These are phyloP conservation scores for Drosophila pseudotalamancana DNA, from an alignment of 2,888 invertebrate species.

Conservation along the genomic window DNA sequence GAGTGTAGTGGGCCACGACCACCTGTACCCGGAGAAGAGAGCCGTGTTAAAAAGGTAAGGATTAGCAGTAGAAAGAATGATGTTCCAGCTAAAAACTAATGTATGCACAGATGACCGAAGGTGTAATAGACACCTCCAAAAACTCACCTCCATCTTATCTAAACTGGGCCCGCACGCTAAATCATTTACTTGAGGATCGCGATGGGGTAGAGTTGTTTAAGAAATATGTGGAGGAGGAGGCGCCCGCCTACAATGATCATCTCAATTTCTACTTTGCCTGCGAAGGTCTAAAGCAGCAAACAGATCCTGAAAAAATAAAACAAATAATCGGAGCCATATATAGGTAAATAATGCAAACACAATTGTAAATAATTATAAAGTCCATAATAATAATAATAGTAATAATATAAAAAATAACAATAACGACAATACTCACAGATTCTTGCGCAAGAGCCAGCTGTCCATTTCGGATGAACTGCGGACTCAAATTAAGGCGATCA, in stretches of 20 bases:
- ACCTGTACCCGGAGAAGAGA: constrained; percentile 91
- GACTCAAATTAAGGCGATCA: constrained; percentile 90
- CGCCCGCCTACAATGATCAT: constrained; percentile 90
- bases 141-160: constrained; percentile 89
- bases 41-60: constrained; percentile 83
- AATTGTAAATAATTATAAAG: background rate
- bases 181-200: constrained; percentile 93
- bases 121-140: constrained; percentile 83
- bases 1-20: constrained; percentile 88
- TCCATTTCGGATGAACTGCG: constrained; percentile 93
- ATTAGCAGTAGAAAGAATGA: background rate
- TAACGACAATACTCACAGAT: constrained; percentile 85
- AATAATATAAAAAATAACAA: background rate
- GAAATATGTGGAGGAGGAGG: constrained; percentile 92
- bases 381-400: background rate
- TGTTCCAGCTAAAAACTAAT: no score
- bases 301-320: constrained; percentile 89
- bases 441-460: constrained; percentile 92
- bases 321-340: constrained; percentile 93
- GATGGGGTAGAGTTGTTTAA: constrained; percentile 95
- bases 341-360: constrained; percentile 86
- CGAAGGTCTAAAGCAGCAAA: constrained; percentile 92
- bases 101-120: constrained; percentile 83
- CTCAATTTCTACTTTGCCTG: constrained; percentile 98
- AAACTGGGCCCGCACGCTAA: constrained; percentile 95